These are phyloP conservation scores for Bombus fervidus DNA, from an alignment of 1,140 invertebrate species.

Conservation along the genomic window DNA sequence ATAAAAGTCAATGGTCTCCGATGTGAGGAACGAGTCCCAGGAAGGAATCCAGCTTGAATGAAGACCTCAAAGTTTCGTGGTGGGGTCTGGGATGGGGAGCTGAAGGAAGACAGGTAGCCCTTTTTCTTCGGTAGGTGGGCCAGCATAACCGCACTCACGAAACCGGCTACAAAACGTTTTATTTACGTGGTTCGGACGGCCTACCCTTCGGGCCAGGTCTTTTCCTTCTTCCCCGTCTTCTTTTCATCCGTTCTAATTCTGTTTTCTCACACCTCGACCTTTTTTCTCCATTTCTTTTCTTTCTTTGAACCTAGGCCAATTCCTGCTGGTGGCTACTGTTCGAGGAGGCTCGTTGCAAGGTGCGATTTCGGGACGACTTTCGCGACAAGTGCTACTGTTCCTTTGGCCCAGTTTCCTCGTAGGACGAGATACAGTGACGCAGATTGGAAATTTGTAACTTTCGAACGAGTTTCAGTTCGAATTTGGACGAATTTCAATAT, in stretches of 20 bases:
- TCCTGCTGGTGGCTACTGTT: background rate
- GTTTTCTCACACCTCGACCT: constrained; percentile 52
- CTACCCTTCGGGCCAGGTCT: background rate
- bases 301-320: background rate
- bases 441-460: background rate
- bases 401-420: background rate
- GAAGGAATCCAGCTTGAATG: constrained; percentile 64
- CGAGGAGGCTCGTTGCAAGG: constrained; percentile 42
- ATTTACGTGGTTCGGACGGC: constrained; percentile 62
- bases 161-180: constrained; percentile 74
- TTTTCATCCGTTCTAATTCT: constrained; percentile 28
- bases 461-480: background rate
- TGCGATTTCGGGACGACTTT: constrained; percentile 66
- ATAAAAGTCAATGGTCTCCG: constrained; percentile 56
- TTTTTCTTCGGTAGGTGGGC: constrained; percentile 68
- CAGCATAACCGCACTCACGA: constrained; percentile 71
- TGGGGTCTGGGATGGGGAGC: constrained; percentile 1
- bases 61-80: constrained; percentile 67
- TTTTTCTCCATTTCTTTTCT: background rate
- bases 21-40: constrained; percentile 6
- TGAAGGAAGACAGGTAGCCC: constrained; percentile 67
- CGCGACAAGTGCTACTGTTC: constrained; percentile 74
- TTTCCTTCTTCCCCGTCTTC: constrained; percentile 10
- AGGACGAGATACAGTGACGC: too few species aligned
- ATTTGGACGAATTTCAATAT: background rate